Conservation (phyloP, 2,113 vertebrate species). For the Marcusenius ussheri region DNA sequence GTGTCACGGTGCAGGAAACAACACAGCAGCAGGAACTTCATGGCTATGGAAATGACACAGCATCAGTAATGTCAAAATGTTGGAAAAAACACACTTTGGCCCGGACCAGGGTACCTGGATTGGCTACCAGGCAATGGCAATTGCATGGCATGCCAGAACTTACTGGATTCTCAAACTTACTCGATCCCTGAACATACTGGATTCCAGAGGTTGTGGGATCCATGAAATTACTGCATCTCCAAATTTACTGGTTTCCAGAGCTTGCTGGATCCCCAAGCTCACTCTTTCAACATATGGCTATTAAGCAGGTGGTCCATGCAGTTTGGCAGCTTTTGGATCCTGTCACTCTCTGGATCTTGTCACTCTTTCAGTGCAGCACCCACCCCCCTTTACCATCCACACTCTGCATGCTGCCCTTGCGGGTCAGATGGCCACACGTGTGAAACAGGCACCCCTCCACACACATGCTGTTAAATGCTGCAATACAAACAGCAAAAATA, state of each 20-base stretch:
- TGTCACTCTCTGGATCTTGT: background rate
- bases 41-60: background rate
- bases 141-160: background rate
- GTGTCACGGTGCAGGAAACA: background rate
- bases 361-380: background rate
- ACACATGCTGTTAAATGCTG: conserved; percentile 25
- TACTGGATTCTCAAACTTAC: background rate
- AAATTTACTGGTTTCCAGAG: background rate
- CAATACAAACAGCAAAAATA: conserved; percentile 54
- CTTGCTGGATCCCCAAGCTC: background rate
- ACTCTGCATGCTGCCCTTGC: background rate
- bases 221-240: background rate
- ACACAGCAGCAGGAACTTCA: background rate
- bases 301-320: background rate
- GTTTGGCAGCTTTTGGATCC: background rate
- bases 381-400: background rate
- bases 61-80: background rate
- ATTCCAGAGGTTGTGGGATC: background rate
- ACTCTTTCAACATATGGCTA: background rate
- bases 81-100: background rate
- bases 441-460: background rate
- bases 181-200: background rate
- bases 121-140: background rate
- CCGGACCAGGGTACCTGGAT: background rate
- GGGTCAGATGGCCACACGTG: background rate